phyloP scores from a whole-genome alignment of 2,888 invertebrate species.

The Julus scandinavius region DNA sequence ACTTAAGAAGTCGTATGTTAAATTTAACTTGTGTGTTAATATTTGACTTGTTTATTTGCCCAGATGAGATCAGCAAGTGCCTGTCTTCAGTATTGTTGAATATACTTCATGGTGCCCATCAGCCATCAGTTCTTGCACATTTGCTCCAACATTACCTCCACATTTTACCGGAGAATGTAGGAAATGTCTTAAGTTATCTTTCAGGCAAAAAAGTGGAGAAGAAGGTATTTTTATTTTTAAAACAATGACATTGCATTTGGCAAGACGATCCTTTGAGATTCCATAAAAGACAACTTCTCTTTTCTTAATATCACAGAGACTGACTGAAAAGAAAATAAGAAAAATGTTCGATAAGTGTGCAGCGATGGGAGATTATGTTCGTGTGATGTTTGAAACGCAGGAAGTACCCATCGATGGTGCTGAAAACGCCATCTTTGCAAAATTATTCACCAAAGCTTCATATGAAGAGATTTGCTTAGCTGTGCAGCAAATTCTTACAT shows the following conservation, averaged over 20 bases:
- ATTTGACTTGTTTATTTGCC: background rate
- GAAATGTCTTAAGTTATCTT: background rate
- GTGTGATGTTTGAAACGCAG: background rate
- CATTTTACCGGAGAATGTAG: background rate
- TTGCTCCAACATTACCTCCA: background rate
- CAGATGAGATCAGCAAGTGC: background rate
- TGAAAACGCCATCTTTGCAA: background rate
- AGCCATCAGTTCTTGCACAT: constrained; percentile 5
- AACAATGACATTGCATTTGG: background rate
- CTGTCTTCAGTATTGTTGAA: background rate
- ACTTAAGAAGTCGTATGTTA: background rate
- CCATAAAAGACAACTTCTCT: background rate
- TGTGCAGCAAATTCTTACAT: background rate
- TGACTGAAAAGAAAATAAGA: background rate
- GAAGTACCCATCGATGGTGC: background rate
- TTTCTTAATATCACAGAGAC: background rate
- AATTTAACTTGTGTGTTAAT: background rate
- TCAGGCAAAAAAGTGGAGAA: background rate
- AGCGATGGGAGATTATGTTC: constrained; percentile 7
- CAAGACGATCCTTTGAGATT: background rate
- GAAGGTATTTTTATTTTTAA: background rate
- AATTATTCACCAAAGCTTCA: background rate
- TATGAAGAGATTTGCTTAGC: constrained; percentile 18
- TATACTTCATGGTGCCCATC: background rate
- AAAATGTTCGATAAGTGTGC: background rate